Evolutionary conservation across 2,113 vertebrate genomes (phyloP).

Genomic region (Empidonax traillii): DNA sequence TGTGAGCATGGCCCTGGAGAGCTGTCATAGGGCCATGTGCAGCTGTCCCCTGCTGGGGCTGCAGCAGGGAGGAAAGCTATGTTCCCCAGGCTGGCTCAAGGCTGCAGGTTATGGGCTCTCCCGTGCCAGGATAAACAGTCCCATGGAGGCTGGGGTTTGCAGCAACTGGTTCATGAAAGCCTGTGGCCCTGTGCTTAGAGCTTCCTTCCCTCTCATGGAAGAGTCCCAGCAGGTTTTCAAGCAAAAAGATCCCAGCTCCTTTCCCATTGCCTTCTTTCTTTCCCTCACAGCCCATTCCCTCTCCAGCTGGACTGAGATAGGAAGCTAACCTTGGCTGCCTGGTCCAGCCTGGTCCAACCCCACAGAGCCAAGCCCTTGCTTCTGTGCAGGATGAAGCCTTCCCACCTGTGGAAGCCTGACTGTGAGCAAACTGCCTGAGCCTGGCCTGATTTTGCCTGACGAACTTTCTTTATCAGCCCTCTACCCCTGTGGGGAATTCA

Average conservation of each 20-base stretch:
- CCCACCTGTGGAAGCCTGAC: not conserved
- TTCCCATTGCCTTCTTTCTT: not conserved
- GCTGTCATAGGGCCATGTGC: not conserved
- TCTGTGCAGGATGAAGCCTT: not conserved
- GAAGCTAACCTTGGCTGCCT: not conserved
- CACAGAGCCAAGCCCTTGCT: not conserved
- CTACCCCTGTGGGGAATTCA: not conserved
- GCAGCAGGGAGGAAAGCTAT: not conserved
- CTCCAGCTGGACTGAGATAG: not conserved
- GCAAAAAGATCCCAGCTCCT: not conserved
- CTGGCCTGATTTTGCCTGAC: not conserved
- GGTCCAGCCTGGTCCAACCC: not conserved
- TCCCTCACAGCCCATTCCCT: not conserved
- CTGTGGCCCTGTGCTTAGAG: not conserved
- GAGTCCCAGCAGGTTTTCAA: not conserved
- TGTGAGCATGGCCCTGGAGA: not conserved
- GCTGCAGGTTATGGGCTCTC: not conserved
- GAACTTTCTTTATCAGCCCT: not conserved
- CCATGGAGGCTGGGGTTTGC: not conserved
- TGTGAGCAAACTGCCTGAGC: not conserved
- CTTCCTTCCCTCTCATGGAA: constrained; percentile 39
- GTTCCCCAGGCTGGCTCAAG: accelerated
- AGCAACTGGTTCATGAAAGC: not conserved
- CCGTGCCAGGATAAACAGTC: constrained; percentile 25
- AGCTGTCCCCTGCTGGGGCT: not conserved